A percentile compares a stretch with the other conserved stretches of the same genome.
phyloP scores from a whole-genome alignment of 2,113 vertebrate genomes.

The Aramus guarauna region DNA sequence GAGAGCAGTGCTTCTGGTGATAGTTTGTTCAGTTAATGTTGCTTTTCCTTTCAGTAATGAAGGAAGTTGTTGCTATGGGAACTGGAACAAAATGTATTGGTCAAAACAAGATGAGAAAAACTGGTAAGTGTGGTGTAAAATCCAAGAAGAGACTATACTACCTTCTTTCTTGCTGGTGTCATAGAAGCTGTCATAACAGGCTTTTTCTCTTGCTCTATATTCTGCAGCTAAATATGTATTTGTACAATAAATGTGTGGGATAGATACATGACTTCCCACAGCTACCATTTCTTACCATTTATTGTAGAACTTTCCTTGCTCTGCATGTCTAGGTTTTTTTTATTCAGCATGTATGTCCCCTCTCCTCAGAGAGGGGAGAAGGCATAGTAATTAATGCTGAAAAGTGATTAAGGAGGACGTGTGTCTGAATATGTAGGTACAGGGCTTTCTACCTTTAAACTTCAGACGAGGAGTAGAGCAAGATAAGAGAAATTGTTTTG shows the following conservation, averaged over 20 bases:
- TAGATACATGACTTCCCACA: background rate
- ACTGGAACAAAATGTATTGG: slow-evolving; percentile 97
- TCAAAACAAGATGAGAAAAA: slow-evolving; percentile 82
- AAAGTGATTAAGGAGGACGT: background rate
- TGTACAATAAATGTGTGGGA: background rate
- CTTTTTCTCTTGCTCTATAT: background rate
- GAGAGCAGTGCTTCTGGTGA: background rate
- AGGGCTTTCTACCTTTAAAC: background rate
- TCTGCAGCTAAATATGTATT: background rate
- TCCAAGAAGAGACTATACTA: background rate
- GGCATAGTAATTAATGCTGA: background rate
- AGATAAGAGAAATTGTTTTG: background rate
- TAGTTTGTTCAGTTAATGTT: background rate
- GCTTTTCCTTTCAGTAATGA: slow-evolving; percentile 65
- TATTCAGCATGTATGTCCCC: background rate
- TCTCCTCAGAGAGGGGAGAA: background rate
- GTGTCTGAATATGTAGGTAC: background rate
- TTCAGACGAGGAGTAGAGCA: background rate
- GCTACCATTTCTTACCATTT: fast-evolving
- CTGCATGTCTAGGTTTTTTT: background rate
- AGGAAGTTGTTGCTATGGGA: slow-evolving; percentile 90
- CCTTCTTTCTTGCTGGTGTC: background rate
- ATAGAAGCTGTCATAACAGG: background rate
- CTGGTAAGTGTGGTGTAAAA: slow-evolving; percentile 71
- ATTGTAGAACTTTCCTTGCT: background rate